Evolutionary conservation across 1,140 invertebrate genomes (phyloP), one percentile per base, ranked within the genome.

Genomic region (Drosophila punjabiensis): DNA sequence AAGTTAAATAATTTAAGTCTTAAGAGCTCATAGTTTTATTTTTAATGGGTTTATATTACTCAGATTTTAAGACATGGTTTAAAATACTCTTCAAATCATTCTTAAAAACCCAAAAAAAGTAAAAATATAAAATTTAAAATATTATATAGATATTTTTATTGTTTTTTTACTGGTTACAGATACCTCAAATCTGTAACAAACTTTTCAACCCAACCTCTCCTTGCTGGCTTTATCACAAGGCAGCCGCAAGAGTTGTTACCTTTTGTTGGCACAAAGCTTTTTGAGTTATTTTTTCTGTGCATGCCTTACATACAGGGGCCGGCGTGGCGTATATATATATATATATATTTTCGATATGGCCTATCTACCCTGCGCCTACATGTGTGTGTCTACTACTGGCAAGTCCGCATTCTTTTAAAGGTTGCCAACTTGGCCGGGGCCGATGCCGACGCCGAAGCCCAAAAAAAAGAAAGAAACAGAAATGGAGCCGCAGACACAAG

Each of bases 371-470:
- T 59, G 73, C 71, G 69, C 67, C 68, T 59, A 43, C 61, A 58
- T 77, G 28, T 65, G 61, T 85, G 75, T 81, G 68, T 81, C 75
- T 86, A 87, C 71, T 87, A 76, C 83, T 87, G 84, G 83, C 80
- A 88, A 88, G 84, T 88, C 84, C 84, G 84, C 84, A 88, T 88
- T 88, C 84, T 88, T 88, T 88, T 81, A 88, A 88, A 88, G 84
- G 84, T 88, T 88, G 84, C 85, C 81, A 85, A 81, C 56, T 85
- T 85, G 81, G 81, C 76, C 81, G 64, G 60, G 53, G 53, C 53
- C 52, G 52, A 9, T 13, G 76, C 70, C 76, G 74, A 43, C 14
- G 50, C 16, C n/a, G 30, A 32, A 28, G 56, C 55, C 75, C 55
- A 70, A 70, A 69, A 70, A 70, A 64, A 70, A 70, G 65, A 70